Base-by-base conservation (phyloP, 2,113 vertebrate species). In the Anarrhichthys ocellatus region DNA sequence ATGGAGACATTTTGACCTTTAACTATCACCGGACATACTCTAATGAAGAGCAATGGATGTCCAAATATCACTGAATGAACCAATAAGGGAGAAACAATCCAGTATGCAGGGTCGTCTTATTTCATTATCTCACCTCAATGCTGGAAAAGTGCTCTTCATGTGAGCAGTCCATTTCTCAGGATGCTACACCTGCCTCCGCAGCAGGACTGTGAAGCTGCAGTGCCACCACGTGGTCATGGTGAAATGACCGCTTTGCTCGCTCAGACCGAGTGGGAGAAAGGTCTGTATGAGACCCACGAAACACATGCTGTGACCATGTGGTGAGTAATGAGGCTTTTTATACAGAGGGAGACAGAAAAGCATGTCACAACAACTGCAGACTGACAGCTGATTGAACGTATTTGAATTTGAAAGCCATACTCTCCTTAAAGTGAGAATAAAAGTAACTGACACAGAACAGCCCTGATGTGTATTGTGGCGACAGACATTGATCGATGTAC, bases 1-100 rank as follows among this genome's bases (percentile, higher is more conserved):
- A 69, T 27, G 52, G 80, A 52, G 84, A 88, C 66, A 15, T 40
- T 56, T 38, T 87, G 84, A 90, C 77, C 83, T 88, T 90, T 78
- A 54, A 64, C 62, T 44, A 52, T 86, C 73, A 89, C 74, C 86
- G 76, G 80, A 87, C 70, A 79, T 71, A 4, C 64, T 86, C 46
- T 61, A 78, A 88, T 73, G 74, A 88, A 86, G 83, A 88, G 62
- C 70, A 76, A 82, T 68, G 50, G 24, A 32, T 48, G 44, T 8
- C 17, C 46, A 68, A 32, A 48, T 32, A 68, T 48, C 27, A n/a
- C 69, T 1, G 34, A 79, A 85, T 85, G 59, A 87, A 71, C 82
- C 78, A 84, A 65, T 68, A 78, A 73, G 9, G 10, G 40, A 67
- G 32, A 79, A 73, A 65, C 34, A 76, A 80, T 58, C 38, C 24